Conservation (phyloP, 2,888 invertebrate species). For the Hesperia comma region DNA sequence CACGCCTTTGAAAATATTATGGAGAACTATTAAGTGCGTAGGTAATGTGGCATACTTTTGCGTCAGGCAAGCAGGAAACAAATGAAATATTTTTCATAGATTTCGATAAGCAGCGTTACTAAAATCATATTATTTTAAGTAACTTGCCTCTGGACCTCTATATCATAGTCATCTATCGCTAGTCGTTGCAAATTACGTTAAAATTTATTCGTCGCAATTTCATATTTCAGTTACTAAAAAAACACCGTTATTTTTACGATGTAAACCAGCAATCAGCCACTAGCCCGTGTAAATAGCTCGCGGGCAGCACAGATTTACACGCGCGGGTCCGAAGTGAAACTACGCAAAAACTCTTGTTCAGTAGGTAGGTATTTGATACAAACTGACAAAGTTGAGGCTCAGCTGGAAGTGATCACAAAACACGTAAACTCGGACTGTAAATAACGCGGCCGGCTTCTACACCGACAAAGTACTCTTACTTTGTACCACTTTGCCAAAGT, state of each 20-base stretch:
- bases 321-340: neutral
- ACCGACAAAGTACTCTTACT: conserved; percentile 16
- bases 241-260: conserved; percentile 1
- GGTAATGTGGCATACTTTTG: no score
- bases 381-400: conserved; percentile 3
- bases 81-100: no score
- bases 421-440: conserved; percentile 10
- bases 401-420: conserved; percentile 7
- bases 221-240: no score
- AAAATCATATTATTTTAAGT: no score
- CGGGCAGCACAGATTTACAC: neutral
- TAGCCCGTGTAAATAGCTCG: neutral
- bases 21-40: no score
- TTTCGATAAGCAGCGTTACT: no score
- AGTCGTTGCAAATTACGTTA: no score
- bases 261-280: neutral
- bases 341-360: neutral
- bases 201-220: no score
- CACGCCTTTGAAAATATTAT: no score
- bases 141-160: no score
- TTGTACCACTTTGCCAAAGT: conserved; percentile 31
- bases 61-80: no score
- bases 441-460: conserved; percentile 13
- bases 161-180: no score
- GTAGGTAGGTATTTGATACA: neutral